Conservation (phyloP, 2,888 invertebrate genomes). For the Plebejus anna region DNA sequence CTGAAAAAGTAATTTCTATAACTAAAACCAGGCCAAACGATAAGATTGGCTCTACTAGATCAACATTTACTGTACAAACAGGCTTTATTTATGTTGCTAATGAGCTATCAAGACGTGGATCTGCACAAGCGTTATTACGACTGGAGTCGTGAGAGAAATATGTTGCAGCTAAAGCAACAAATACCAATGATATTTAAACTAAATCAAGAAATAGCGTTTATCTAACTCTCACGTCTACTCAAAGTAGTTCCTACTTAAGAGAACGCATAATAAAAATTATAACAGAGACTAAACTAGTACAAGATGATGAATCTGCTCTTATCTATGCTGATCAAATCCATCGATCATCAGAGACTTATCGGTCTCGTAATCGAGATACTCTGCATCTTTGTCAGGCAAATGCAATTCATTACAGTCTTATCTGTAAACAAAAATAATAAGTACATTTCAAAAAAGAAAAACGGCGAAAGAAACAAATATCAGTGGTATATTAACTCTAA, state of each 20-base stretch:
- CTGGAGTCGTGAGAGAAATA: constrained; percentile 48
- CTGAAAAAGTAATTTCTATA: background rate
- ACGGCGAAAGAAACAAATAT: background rate
- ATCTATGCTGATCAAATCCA: background rate
- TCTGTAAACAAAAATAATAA: background rate
- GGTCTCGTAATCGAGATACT: background rate
- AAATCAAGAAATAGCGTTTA: background rate
- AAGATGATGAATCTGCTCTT: background rate
- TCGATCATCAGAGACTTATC: constrained; percentile 2
- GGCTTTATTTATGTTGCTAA: constrained; percentile 23
- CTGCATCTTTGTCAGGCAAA: background rate
- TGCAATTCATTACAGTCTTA: background rate
- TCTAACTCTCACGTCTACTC: background rate
- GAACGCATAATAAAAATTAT: constrained; percentile 10
- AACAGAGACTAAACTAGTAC: background rate
- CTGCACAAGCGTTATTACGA: constrained; percentile 61
- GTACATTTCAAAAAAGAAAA: background rate
- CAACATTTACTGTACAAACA: constrained; percentile 21
- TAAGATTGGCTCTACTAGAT: constrained; percentile 20
- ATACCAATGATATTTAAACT: background rate
- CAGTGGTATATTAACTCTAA: background rate
- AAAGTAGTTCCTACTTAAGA: background rate
- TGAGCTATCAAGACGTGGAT: constrained; percentile 69
- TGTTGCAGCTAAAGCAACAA: constrained; percentile 38
- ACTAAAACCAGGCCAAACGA: constrained; percentile 2